Conservation (phyloP, 2,113 vertebrate genomes). For the Pandion haliaetus region DNA sequence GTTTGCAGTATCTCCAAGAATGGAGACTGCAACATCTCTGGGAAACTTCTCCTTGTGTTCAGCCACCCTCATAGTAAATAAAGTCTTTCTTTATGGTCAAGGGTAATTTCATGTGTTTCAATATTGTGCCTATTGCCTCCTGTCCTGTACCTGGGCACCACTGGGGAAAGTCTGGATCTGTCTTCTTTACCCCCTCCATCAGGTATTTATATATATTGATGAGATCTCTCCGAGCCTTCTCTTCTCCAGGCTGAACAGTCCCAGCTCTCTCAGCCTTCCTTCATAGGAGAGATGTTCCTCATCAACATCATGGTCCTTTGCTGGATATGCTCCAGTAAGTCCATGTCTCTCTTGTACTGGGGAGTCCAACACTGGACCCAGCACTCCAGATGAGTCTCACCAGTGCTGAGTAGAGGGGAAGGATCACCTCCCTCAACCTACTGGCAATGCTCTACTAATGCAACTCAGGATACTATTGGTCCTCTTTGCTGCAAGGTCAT, state of each 20-base stretch:
- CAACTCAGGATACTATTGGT: neutral
- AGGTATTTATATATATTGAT: neutral
- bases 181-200: neutral
- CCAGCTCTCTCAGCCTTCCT: neutral
- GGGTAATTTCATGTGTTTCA: neutral
- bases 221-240: neutral
- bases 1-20: neutral
- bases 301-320: neutral
- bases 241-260: neutral
- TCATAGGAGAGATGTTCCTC: neutral
- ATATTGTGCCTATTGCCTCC: neutral
- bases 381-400: neutral
- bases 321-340: neutral
- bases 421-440: neutral
- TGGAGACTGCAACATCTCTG: neutral
- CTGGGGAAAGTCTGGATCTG: neutral
- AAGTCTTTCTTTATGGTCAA: neutral
- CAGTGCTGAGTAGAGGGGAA: neutral
- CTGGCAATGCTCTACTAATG: neutral
- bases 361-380: neutral
- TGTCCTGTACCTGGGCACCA: neutral
- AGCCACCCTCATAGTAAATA: neutral
- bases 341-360: neutral
- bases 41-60: neutral
- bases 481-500: neutral